A percentile compares a stretch with the other conserved stretches of the same genome.
Evolutionary conservation across 2,113 vertebrate species (phyloP).

Genomic region (Daphoenositta chrysoptera): DNA sequence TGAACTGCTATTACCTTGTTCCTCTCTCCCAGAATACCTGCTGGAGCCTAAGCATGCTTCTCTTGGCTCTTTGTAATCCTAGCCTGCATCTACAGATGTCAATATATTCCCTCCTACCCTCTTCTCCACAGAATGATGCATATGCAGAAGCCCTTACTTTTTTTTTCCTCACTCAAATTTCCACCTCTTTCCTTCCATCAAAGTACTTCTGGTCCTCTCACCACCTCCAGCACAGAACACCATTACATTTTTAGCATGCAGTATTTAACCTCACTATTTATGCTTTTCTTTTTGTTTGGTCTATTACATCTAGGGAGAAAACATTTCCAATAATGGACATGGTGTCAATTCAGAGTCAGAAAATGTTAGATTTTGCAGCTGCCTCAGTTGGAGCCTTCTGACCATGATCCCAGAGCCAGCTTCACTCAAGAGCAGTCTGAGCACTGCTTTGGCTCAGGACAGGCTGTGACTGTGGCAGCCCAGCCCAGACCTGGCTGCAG

Average conservation of each 20-base stretch:
- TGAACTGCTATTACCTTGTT: neutral
- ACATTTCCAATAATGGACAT: neutral
- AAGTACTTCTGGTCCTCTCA: neutral
- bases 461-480: neutral
- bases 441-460: neutral
- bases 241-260: neutral
- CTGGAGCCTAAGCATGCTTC: neutral
- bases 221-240: neutral
- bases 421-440: fast-evolving
- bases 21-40: neutral
- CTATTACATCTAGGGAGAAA: neutral
- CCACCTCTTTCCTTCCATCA: neutral
- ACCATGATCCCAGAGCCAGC: neutral
- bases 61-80: neutral
- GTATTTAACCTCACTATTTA: neutral
- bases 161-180: neutral
- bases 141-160: neutral
- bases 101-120: neutral
- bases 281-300: neutral
- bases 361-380: neutral
- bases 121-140: neutral
- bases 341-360: neutral
- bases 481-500: neutral
- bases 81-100: neutral
- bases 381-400: neutral